Percentiles rank a stretch among this genome's conserved stretches.
Conservation (phyloP, 2,888 invertebrate species). For the Horisme vitalbata region DNA sequence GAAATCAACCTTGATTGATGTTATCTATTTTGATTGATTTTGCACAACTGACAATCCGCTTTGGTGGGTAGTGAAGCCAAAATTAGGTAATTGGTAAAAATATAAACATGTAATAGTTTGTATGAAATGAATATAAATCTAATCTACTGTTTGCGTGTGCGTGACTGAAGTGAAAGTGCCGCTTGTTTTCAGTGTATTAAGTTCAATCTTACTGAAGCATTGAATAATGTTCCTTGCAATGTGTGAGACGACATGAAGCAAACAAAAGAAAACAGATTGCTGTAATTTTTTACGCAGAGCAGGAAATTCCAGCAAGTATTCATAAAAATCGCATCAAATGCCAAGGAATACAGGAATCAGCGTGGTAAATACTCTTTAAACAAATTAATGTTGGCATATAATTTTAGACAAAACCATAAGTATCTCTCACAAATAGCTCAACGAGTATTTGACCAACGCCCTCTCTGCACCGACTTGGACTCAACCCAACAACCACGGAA, state of each 20-base stretch:
- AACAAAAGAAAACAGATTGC: conserved; percentile 53
- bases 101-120: conserved; percentile 3
- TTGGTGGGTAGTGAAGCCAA: conserved; percentile 6
- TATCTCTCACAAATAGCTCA: conserved; percentile 46
- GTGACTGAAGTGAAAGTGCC: conserved; percentile 35
- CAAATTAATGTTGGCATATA: conserved; percentile 28
- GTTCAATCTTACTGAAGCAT: conserved; percentile 41
- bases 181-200: conserved; percentile 31
- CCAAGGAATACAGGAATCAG: conserved; percentile 11
- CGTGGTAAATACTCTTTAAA: conserved; percentile 45
- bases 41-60: conserved; percentile 3
- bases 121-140: conserved; percentile 13
- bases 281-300: conserved; percentile 47
- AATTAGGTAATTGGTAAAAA: too few species aligned
- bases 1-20: not conserved
- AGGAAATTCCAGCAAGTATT: conserved; percentile 34
- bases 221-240: conserved; percentile 78
- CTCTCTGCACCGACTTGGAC: conserved; percentile 74
- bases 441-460: conserved; percentile 58
- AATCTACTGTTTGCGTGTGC: conserved; percentile 29
- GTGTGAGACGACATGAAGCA: conserved; percentile 60
- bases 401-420: conserved; percentile 21
- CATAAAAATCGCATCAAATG: conserved; percentile 20
- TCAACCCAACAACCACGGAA: conserved; percentile 67
- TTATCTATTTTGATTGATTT: not conserved